A percentile compares a stretch with the other conserved stretches of the same genome.
Conservation (phyloP, 2,888 invertebrate species). For the Oscheius sp. region DNA sequence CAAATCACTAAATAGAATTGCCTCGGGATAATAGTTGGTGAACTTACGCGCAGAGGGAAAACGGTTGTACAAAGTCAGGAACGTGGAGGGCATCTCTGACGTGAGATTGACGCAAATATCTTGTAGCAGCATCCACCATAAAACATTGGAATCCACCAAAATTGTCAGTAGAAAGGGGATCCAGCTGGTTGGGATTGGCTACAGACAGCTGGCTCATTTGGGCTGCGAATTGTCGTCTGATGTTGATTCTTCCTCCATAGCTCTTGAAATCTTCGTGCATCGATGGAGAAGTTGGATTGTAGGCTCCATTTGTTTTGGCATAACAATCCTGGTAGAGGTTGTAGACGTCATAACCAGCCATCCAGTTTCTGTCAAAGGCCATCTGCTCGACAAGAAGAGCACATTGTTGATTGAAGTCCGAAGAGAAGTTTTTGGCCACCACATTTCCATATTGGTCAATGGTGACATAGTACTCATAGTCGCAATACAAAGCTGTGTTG, state of each 20-base stretch:
- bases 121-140: conserved; percentile 45
- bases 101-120: conserved; percentile 56
- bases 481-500: conserved; percentile 37
- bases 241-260: conserved; percentile 9
- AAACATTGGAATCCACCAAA: conserved; percentile 67
- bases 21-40: not conserved
- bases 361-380: conserved; percentile 52
- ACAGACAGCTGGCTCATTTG: conserved; percentile 17
- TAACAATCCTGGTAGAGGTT: conserved; percentile 69
- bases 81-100: conserved; percentile 67
- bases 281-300: not conserved
- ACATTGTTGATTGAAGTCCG: conserved; percentile 44
- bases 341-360: conserved; percentile 59
- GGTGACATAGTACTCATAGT: conserved; percentile 59
- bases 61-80: conserved; percentile 62
- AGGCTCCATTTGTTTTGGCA: conserved; percentile 30
- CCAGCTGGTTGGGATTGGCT: conserved; percentile 44
- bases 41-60: conserved; percentile 57
- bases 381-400: conserved; percentile 50
- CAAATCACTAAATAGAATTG: conserved; percentile 28
- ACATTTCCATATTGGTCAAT: conserved; percentile 47
- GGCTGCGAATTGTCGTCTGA: conserved; percentile 12
- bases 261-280: conserved; percentile 12
- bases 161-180: conserved; percentile 65
- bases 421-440: conserved; percentile 44